A percentile compares a stretch with the other conserved stretches of the same genome.
Evolutionary conservation across 2,113 vertebrate species (phyloP).

Genomic region (Anarrhichthys ocellatus): DNA sequence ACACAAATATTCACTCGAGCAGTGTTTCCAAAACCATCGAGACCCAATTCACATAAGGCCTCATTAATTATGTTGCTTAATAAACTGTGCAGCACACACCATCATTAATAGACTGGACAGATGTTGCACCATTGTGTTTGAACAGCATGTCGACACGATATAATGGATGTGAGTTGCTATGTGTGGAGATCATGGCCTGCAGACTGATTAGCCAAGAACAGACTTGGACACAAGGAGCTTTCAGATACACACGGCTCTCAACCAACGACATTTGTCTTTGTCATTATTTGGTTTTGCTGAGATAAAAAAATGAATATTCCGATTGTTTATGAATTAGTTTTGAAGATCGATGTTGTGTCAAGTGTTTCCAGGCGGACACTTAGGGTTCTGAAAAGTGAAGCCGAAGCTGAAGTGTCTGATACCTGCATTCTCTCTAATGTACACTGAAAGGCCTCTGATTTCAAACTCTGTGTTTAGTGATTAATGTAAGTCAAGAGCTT

Average conservation of each 20-base stretch:
- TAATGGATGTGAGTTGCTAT: constrained; percentile 13
- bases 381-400: too few species aligned
- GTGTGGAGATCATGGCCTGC: not conserved
- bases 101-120: not conserved
- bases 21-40: too few species aligned
- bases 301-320: not conserved
- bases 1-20: too few species aligned
- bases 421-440: too few species aligned
- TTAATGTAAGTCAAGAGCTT: too few species aligned
- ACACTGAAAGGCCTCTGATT: too few species aligned
- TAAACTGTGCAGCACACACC: not conserved
- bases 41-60: too few species aligned
- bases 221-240: constrained; percentile 3
- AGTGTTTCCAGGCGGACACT: too few species aligned
- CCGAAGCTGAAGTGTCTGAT: too few species aligned
- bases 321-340: not conserved
- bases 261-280: not conserved
- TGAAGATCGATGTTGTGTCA: not conserved
- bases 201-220: constrained; percentile 18
- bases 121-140: constrained; percentile 11
- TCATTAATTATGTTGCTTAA: not conserved
- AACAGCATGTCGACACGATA: not conserved
- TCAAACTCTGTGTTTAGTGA: too few species aligned
- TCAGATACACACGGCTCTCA: not conserved
- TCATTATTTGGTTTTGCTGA: not conserved